Conservation (phyloP, 2,797 vertebrate species). For the Amniataba percoides region DNA sequence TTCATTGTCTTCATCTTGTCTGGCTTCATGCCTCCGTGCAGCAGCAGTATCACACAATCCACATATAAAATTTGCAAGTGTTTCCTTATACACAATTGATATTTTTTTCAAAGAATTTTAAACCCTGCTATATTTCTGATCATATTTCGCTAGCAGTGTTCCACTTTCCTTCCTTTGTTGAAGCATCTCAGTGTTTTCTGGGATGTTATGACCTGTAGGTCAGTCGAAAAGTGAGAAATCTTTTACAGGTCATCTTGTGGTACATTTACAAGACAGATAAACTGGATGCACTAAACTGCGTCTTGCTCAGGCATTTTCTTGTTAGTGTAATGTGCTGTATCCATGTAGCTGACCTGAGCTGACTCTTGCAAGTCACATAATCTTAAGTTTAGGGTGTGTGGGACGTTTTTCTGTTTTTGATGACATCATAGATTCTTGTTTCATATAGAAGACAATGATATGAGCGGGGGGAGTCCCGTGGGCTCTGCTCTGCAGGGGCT, state of each 20-base stretch:
- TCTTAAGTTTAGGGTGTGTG: neutral
- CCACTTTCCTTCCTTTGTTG: neutral
- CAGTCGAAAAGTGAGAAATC: neutral
- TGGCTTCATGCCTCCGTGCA: neutral
- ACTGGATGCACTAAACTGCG: neutral
- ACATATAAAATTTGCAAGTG: neutral
- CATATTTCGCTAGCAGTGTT: neutral
- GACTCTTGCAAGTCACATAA: neutral
- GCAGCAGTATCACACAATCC: neutral
- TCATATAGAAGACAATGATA: neutral
- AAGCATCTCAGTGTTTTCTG: neutral
- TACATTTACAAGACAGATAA: too few species aligned
- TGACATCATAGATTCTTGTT: neutral
- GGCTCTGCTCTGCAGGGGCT: constrained; percentile 21
- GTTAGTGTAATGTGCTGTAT: neutral
- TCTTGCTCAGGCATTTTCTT: neutral
- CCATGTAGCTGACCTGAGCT: neutral
- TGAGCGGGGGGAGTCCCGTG: constrained; percentile 24
- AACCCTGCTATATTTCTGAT: neutral
- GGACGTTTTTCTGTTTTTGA: neutral
- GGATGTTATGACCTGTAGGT: neutral
- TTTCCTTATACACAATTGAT: neutral
- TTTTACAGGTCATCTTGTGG: neutral
- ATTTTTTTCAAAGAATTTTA: neutral
- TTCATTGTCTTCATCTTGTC: neutral